Base-by-base conservation (phyloP, 2,888 invertebrate genomes). In the Trachelus iudaicus region DNA sequence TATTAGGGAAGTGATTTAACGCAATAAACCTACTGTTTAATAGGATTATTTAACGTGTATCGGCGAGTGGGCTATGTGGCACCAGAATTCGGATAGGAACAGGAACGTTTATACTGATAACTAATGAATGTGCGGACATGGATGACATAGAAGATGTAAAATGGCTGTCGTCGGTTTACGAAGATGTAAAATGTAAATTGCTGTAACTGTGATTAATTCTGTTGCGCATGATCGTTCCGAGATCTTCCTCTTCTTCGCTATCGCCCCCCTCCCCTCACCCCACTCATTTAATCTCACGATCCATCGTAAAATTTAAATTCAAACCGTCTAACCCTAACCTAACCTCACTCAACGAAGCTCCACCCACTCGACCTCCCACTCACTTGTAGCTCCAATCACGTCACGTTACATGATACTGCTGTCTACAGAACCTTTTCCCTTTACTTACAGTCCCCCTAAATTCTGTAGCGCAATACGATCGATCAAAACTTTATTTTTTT, bases 191-290 rank as follows among this genome's bases (percentile, higher is more conserved):
- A 85, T 87, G 87, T 87, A 87, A 87, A 87, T 87, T 87, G 85
- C 87, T 85, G 84, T 85, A 86, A 85, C 87, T 87, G 87, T 87
- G 87, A 87, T 87, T 85, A 87, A 86, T 85, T 87, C 83, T 83
- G 83, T 84, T 83, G 82, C 83, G 83, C 83, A 79, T 79, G 77
- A 80, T 80, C 76, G 73, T 34, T 71, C 71, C 34, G 56, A 56
- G 56, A 56, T 56, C 56, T 56, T 56, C 56, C 56, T 23, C 23
- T 23, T 56, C 56, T 37, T 15, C 9, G 9, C 1, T 23, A 23
- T 23, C 56, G 6, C 56, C 56, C 40, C 12, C 11, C 1, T 4
- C 40, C 40, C 13, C 13, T 4, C 37, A 13, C 4, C 15, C 13
- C 4, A 13, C 37, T 37, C 13, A 37, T 15, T 15, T 37, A 13